A percentile compares a stretch with the other conserved stretches of the same genome.
Evolutionary conservation across 1,140 invertebrate species (phyloP).

Genomic region (Bilobella aurantiaca): DNA sequence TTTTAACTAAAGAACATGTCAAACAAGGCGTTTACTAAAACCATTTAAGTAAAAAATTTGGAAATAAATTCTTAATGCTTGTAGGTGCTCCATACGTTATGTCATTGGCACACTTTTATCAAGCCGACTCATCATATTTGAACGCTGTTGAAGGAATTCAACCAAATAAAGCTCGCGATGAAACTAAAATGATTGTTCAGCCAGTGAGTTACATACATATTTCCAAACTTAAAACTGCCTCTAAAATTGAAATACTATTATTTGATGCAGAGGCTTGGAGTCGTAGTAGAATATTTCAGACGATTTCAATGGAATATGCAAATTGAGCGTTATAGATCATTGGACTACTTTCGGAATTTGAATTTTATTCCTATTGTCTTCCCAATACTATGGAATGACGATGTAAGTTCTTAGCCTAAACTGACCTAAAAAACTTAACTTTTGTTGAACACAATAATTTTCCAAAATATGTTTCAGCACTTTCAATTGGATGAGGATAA

Average conservation of each 20-base stretch:
- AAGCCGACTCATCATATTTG: slow-evolving; percentile 15
- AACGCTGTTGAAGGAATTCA: slow-evolving; percentile 12
- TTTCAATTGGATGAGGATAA: slow-evolving; percentile 22
- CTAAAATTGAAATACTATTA: background rate
- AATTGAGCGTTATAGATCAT: slow-evolving; percentile 8
- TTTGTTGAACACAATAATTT: background rate
- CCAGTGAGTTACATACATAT: slow-evolving; percentile 1
- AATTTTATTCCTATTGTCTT: slow-evolving; percentile 4
- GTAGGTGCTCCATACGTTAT: slow-evolving; percentile 19
- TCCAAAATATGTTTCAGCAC: slow-evolving; percentile 4
- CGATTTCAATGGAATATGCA: slow-evolving; percentile 21
- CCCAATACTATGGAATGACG: slow-evolving; percentile 26
- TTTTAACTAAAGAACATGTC: too few species aligned
- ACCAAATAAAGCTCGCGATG: slow-evolving; percentile 3
- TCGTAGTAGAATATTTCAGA: slow-evolving; percentile 10
- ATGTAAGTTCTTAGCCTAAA: slow-evolving; percentile 14
- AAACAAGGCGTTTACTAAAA: too few species aligned
- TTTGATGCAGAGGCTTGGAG: slow-evolving; percentile 10
- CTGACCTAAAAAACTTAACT: too few species aligned
- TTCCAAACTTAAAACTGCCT: background rate
- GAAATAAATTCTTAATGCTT: background rate
- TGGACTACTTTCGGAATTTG: slow-evolving; percentile 18
- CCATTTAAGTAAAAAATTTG: too few species aligned
- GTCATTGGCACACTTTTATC: slow-evolving; percentile 21
- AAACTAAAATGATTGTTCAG: slow-evolving; percentile 12